These are phyloP conservation scores for Buphagus erythrorhynchus DNA, from an alignment of 2,797 vertebrate genomes.

Conservation along the genomic window DNA sequence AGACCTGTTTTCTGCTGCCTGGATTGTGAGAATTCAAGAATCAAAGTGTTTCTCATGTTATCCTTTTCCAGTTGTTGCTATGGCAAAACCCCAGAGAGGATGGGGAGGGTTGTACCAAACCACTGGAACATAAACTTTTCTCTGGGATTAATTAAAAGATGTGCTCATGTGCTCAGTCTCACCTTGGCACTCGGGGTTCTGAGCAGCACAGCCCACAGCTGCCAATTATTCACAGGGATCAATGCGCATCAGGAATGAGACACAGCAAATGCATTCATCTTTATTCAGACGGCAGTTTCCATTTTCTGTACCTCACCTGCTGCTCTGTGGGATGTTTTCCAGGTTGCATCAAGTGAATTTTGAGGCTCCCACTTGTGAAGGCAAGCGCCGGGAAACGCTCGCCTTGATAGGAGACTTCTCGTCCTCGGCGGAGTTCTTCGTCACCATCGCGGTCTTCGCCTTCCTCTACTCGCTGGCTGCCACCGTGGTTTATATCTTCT, in stretches of 20 bases:
- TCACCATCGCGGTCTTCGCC: conserved; percentile 94
- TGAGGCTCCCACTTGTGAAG: conserved; percentile 90
- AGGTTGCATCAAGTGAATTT: conserved; percentile 95
- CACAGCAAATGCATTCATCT: neutral
- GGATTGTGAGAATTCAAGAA: neutral
- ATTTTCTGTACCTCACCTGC: neutral
- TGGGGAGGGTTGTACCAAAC: neutral
- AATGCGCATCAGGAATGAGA: neutral
- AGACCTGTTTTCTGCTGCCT: neutral
- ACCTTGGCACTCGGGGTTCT: neutral
- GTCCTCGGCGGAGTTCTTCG: conserved; percentile 95
- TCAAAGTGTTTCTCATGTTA: neutral
- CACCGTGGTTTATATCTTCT: conserved; percentile 94
- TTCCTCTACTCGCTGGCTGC: conserved; percentile 95
- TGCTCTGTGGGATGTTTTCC: conserved; percentile 38
- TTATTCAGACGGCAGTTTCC: neutral
- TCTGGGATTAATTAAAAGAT: neutral
- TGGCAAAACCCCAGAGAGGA: neutral
- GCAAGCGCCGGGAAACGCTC: conserved; percentile 85
- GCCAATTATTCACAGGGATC: neutral
- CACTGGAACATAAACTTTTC: neutral
- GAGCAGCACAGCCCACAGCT: neutral
- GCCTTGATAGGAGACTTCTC: conserved; percentile 93
- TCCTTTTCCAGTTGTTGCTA: neutral
- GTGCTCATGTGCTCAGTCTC: neutral